Percentiles rank a stretch among this genome's conserved stretches.
phyloP scores from a whole-genome alignment of 2,797 vertebrate genomes.

The Falco novaeseelandiae region DNA sequence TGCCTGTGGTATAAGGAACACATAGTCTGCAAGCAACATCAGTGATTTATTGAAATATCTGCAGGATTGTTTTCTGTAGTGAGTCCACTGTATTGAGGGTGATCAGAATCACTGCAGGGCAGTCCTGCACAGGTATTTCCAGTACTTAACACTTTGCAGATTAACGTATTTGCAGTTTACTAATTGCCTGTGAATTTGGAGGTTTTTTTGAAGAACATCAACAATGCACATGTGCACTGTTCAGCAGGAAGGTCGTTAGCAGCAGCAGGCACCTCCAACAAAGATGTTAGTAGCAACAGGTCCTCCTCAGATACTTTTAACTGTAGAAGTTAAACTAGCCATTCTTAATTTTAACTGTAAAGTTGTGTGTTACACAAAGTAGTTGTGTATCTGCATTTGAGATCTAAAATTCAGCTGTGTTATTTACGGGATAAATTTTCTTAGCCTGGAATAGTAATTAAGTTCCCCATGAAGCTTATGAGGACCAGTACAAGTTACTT shows the following conservation, averaged over 20 bases:
- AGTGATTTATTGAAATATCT: not conserved
- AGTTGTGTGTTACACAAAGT: no score
- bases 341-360: no score
- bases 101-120: no score
- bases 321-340: not conserved
- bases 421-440: not conserved
- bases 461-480: not conserved
- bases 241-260: not conserved
- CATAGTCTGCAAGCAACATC: rapidly evolving
- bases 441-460: not conserved
- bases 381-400: not conserved
- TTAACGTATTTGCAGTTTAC: not conserved
- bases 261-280: not conserved
- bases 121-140: not conserved
- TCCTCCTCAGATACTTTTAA: not conserved
- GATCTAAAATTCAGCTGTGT: not conserved
- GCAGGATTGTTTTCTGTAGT: not conserved
- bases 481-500: not conserved
- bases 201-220: not conserved
- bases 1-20: not conserved
- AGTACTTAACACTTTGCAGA: not conserved
- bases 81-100: not conserved
- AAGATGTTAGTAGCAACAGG: not conserved
- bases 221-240: rapidly evolving
- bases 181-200: not conserved